Conservation (phyloP, 1,140 invertebrate species). For the Pachypsylla venusta region DNA sequence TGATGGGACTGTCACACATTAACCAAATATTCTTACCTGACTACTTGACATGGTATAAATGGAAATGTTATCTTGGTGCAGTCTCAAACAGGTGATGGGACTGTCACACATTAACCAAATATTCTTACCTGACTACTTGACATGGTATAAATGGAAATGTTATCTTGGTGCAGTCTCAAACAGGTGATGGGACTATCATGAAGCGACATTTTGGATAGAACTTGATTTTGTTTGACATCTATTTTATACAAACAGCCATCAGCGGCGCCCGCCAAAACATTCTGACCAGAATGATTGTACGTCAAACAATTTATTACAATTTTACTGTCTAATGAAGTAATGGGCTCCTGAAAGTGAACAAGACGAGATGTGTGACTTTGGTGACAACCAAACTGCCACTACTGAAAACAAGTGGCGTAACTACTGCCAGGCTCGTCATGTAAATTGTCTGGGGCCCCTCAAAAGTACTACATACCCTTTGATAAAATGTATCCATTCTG, state of each 20-base stretch:
- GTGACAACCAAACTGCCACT: too few relatives aligned
- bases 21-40: too few relatives aligned
- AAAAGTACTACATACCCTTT: too few relatives aligned
- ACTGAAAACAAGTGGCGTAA: too few relatives aligned
- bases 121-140: not conserved
- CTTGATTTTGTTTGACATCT: slow-evolving; percentile 39
- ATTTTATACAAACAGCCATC: slow-evolving; percentile 45
- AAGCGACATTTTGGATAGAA: slow-evolving; percentile 34
- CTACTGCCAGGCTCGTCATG: too few relatives aligned
- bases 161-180: slow-evolving; percentile 23
- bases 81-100: slow-evolving; percentile 19
- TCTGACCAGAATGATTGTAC: slow-evolving; percentile 51
- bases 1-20: slow-evolving; percentile 21
- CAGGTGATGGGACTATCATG: slow-evolving; percentile 21
- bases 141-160: slow-evolving; percentile 14
- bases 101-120: slow-evolving; percentile 23
- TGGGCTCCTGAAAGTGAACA: slow-evolving; percentile 20
- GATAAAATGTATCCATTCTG: too few relatives aligned
- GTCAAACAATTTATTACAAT: slow-evolving; percentile 32
- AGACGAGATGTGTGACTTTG: slow-evolving; percentile 31
- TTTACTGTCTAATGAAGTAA: not conserved
- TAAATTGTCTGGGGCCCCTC: too few relatives aligned
- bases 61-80: slow-evolving; percentile 23
- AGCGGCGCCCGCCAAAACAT: slow-evolving; percentile 41
- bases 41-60: not conserved